Percentiles rank a stretch among this genome's conserved stretches.
These are phyloP conservation scores for Macquaria ambigua DNA, from an alignment of 2,113 vertebrate species.

Conservation along the genomic window DNA sequence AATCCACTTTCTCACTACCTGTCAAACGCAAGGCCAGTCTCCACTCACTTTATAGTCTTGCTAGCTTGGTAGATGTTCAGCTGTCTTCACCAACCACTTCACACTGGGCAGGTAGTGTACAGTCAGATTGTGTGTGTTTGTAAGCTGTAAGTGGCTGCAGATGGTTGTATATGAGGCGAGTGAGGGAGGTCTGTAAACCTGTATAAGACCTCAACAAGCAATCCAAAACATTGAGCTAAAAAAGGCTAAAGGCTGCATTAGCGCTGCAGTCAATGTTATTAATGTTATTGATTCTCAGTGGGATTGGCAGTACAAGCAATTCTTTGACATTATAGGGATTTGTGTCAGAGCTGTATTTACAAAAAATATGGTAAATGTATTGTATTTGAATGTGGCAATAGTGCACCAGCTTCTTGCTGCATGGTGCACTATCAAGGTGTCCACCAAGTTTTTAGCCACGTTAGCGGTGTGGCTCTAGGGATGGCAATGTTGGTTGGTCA, in stretches of 20 bases:
- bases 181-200: too few species aligned
- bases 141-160: background rate
- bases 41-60: background rate
- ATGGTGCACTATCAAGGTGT: background rate
- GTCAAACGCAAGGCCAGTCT: background rate
- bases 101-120: background rate
- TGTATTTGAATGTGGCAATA: background rate
- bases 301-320: background rate
- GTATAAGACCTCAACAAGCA: background rate
- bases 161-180: too few species aligned
- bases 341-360: background rate
- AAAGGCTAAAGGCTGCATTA: constrained; percentile 8
- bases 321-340: background rate
- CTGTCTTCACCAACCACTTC: background rate
- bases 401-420: background rate
- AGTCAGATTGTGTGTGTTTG: constrained; percentile 6
- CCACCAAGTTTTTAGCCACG: background rate
- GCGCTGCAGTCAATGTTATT: background rate
- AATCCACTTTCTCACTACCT: background rate
- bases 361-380: too few species aligned
- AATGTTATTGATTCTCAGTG: background rate
- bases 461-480: background rate
- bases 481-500: background rate
- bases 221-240: constrained; percentile 14
- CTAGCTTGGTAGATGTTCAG: background rate